These are phyloP conservation scores for Sardinella longiceps DNA, from an alignment of 2,797 vertebrate species.

Conservation along the genomic window DNA sequence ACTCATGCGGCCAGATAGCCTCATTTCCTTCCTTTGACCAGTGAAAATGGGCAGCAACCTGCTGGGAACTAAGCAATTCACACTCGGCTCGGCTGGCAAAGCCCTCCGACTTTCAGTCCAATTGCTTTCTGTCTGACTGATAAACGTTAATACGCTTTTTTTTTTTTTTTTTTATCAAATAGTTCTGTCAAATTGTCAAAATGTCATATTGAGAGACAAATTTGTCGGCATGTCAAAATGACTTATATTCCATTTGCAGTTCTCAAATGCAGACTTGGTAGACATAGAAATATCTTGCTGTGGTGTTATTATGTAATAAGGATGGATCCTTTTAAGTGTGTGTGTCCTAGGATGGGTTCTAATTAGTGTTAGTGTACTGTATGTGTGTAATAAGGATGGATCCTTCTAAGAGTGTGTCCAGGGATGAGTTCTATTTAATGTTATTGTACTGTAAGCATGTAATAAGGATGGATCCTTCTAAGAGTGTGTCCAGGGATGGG, in stretches of 20 bases:
- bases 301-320: too few species aligned
- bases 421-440: too few species aligned
- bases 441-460: too few species aligned
- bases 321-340: background rate
- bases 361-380: too few species aligned
- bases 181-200: background rate
- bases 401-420: too few species aligned
- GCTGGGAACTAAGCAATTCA: slow-evolving; percentile 49
- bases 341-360: too few species aligned
- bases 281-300: background rate
- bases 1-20: slow-evolving; percentile 41
- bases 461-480: background rate
- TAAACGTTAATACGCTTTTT: background rate
- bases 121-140: slow-evolving; percentile 59
- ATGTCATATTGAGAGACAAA: background rate
- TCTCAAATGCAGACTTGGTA: background rate
- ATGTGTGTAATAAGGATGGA: too few species aligned
- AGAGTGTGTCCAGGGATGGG: too few species aligned
- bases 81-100: slow-evolving; percentile 54
- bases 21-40: slow-evolving; percentile 39
- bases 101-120: slow-evolving; percentile 51
- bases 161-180: background rate
- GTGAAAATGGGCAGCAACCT: slow-evolving; percentile 30
- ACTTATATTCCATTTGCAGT: background rate
- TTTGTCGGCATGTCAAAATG: background rate